Evolutionary conservation across 2,113 vertebrate genomes (phyloP).

Genomic region (Passerina amoena): DNA sequence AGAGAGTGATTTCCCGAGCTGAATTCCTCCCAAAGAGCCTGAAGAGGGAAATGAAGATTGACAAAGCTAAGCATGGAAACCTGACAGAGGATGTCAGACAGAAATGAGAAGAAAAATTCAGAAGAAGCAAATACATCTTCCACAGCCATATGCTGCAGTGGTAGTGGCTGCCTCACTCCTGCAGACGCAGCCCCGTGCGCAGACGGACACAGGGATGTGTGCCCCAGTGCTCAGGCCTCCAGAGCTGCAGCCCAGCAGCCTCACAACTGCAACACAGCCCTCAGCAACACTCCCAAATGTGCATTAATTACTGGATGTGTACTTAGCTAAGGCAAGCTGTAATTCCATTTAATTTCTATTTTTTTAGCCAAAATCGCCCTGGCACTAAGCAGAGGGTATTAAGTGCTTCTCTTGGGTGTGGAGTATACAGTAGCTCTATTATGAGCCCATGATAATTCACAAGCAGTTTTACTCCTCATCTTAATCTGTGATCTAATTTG

Average conservation of each 20-base stretch:
- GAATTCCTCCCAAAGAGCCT: background rate
- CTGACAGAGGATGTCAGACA: background rate
- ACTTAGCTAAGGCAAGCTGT: background rate
- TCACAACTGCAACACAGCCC: background rate
- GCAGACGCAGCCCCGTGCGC: accelerated
- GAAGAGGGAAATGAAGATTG: background rate
- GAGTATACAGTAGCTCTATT: conserved; percentile 21
- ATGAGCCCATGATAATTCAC: conserved; percentile 18
- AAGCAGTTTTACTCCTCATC: conserved; percentile 9
- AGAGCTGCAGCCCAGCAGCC: background rate
- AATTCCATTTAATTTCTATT: background rate
- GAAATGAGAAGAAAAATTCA: background rate
- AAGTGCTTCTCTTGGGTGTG: background rate
- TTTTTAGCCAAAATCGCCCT: background rate
- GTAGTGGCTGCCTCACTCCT: background rate
- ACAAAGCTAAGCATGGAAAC: background rate
- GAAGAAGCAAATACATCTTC: background rate
- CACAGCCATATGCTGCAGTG: background rate
- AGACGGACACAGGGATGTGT: accelerated
- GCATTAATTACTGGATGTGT: background rate
- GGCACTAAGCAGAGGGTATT: background rate
- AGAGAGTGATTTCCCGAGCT: background rate
- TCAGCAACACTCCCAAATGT: background rate
- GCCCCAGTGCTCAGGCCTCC: background rate
- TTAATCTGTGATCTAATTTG: conserved; percentile 57